phyloP scores from a whole-genome alignment of 37 sponge, comb jelly and placozoan species.

The Spongia lamella region DNA sequence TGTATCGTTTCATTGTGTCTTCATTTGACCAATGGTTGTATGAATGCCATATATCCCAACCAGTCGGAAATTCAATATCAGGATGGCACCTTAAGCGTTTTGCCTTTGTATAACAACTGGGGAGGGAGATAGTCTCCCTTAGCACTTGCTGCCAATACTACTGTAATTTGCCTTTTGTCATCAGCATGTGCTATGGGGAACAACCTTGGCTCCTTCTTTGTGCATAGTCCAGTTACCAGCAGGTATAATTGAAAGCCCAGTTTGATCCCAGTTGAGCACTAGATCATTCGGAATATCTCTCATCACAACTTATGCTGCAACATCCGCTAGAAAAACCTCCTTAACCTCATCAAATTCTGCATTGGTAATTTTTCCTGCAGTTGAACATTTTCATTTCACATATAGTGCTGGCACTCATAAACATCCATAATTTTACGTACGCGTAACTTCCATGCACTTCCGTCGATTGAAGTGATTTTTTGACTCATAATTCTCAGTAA shows the following conservation, averaged over 20 bases:
- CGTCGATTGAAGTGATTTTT: too few species aligned
- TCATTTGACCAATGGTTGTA: conserved; percentile 60
- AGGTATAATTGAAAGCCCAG: conserved; percentile 20
- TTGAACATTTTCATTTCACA: conserved; percentile 42
- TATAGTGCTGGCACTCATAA: too few species aligned
- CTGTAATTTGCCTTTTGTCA: conserved; percentile 40
- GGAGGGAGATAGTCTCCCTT: conserved; percentile 21
- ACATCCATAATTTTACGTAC: too few species aligned
- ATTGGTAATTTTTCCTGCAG: conserved; percentile 16
- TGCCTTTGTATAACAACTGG: conserved; percentile 20
- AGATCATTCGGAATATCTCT: conserved; percentile 8
- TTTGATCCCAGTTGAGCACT: conserved; percentile 43
- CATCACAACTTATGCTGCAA: conserved; percentile 20
- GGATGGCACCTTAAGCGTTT: conserved; percentile 23
- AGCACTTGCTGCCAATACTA: conserved; percentile 2
- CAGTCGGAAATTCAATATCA: conserved; percentile 14
- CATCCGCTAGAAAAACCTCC: conserved; percentile 30
- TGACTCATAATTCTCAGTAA: too few species aligned
- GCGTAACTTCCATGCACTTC: too few species aligned
- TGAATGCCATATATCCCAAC: conserved; percentile 34
- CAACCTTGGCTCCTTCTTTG: not conserved
- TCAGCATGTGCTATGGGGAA: conserved; percentile 9
- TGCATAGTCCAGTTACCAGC: conserved; percentile 34
- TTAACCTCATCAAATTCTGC: conserved; percentile 37
- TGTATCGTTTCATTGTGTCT: conserved; percentile 22